Percentiles rank a stretch among this genome's conserved stretches.
Conservation (phyloP, 2,888 invertebrate genomes). For the Flabesymbios commensalis region DNA sequence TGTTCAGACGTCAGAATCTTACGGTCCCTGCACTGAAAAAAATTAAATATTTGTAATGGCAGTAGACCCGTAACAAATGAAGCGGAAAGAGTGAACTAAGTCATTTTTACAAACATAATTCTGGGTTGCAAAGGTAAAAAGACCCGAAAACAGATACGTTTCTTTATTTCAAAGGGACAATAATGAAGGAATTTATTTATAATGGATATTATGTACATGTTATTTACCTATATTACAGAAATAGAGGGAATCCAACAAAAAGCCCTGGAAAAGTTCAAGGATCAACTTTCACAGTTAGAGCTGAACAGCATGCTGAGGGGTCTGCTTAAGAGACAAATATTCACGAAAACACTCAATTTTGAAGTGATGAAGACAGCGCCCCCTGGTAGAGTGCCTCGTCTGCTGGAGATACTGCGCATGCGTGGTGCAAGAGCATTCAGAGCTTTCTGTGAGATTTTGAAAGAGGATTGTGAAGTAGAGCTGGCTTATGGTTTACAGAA, state of each 20-base stretch:
- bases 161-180: no score
- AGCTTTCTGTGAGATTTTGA: conserved; percentile 32
- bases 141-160: no score
- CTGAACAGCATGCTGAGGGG: conserved; percentile 32
- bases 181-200: no score
- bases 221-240: no score
- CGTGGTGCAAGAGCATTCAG: conserved; percentile 32
- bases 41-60: no score
- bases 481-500: conserved; percentile 29
- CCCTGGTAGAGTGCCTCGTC: conserved; percentile 21
- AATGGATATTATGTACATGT: no score
- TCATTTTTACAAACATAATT: no score
- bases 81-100: no score
- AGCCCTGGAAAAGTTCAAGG: conserved; percentile 24
- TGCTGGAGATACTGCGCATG: conserved; percentile 28
- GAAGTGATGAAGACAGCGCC: conserved; percentile 35
- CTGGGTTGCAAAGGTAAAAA: no score
- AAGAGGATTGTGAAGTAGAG: conserved; percentile 24
- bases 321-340: conserved; percentile 22
- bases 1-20: no score
- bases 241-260: conserved; percentile 20
- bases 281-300: conserved; percentile 21
- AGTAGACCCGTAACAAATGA: no score
- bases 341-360: conserved; percentile 35
- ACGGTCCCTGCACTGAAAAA: no score